These are phyloP conservation scores for Petrolisthes cinctipes DNA, from an alignment of 2,888 invertebrate species.

Conservation along the genomic window DNA sequence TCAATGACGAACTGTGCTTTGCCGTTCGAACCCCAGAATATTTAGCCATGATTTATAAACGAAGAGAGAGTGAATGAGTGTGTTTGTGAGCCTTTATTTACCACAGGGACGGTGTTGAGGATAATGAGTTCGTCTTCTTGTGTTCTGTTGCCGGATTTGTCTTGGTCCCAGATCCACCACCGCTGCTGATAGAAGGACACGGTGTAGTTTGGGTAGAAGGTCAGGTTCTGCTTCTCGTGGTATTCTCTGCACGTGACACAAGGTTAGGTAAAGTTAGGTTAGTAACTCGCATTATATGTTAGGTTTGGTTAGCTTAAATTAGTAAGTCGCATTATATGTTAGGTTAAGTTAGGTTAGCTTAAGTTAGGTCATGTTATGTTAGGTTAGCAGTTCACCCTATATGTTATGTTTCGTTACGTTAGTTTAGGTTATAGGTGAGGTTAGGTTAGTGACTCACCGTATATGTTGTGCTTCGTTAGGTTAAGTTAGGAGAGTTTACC, in stretches of 20 bases:
- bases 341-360: background rate
- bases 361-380: no score
- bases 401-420: no score
- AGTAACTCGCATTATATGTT: background rate
- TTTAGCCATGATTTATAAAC: no score
- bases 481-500: no score
- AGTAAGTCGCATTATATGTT: background rate
- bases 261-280: background rate
- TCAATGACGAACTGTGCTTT: no score
- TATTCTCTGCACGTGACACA: conserved; percentile 47
- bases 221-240: conserved; percentile 67
- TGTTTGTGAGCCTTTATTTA: no score
- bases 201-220: conserved; percentile 67
- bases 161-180: conserved; percentile 71
- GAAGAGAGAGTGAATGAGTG: no score
- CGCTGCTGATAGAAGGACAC: conserved; percentile 67
- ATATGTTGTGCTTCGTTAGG: no score
- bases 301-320: background rate
- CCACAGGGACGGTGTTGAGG: conserved; percentile 81
- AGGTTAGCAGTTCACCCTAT: no score
- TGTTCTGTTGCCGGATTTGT: conserved; percentile 77
- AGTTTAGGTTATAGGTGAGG: no score
- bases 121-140: conserved; percentile 80
- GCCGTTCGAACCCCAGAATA: no score
- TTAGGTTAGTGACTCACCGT: no score